These are phyloP conservation scores for Oxygymnocypris stewartii DNA, from an alignment of 2,113 vertebrate genomes.

Conservation along the genomic window DNA sequence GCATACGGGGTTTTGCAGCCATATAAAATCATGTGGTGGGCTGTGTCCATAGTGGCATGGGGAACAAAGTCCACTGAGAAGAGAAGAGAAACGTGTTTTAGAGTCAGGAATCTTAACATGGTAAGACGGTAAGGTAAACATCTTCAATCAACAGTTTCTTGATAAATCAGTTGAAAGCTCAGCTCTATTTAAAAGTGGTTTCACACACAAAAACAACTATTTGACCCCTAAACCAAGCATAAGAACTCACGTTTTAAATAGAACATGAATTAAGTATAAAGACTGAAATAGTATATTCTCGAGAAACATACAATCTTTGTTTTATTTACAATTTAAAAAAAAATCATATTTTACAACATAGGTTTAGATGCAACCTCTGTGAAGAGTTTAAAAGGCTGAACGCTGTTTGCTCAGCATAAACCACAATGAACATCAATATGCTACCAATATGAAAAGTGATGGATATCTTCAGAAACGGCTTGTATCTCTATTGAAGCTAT, in stretches of 20 bases:
- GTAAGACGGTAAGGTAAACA: not conserved
- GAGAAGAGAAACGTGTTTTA: slow-evolving; percentile 54
- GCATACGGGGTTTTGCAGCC: slow-evolving; percentile 89
- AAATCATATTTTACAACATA: not conserved
- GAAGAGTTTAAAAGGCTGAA: not conserved
- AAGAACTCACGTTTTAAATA: not conserved
- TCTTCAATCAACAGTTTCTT: not conserved
- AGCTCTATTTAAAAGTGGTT: not conserved
- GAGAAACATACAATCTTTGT: not conserved
- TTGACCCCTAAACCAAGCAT: not conserved
- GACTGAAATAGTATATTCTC: not conserved
- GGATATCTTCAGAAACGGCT: not conserved
- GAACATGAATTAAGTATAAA: not conserved
- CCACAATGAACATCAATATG: not conserved
- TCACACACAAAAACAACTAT: not conserved
- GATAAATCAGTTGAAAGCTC: not conserved
- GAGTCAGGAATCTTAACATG: not conserved
- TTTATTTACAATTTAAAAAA: not conserved
- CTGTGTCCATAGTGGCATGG: slow-evolving; percentile 92
- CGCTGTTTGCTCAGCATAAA: not conserved
- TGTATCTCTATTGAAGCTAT: not conserved
- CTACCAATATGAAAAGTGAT: not conserved
- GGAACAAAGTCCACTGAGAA: slow-evolving; percentile 93
- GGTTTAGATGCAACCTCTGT: not conserved
- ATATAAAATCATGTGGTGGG: slow-evolving; percentile 95